Percentiles rank a stretch among this genome's conserved stretches.
Evolutionary conservation across 2,113 vertebrate genomes (phyloP).

Genomic region (Prunella himalayana): DNA sequence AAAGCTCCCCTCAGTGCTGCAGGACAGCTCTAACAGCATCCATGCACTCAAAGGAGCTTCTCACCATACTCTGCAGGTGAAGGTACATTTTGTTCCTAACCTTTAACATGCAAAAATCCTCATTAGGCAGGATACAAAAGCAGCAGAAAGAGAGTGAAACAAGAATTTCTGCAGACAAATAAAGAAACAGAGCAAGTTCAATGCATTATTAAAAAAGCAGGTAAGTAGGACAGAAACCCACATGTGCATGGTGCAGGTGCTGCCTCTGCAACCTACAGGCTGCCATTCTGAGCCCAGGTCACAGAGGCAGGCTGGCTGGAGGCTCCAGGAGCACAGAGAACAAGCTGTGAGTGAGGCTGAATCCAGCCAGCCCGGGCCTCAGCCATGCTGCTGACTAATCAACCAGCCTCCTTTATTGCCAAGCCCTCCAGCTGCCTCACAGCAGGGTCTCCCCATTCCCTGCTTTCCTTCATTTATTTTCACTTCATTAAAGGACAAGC

Average conservation of each 20-base stretch:
- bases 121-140: neutral
- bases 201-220: constrained; percentile 14
- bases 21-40: neutral
- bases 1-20: neutral
- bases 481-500: constrained; percentile 60
- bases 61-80: neutral
- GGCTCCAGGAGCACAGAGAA: neutral
- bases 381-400: neutral
- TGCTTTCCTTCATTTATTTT: constrained; percentile 61
- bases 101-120: constrained; percentile 19
- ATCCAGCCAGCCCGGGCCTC: neutral
- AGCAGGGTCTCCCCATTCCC: constrained; percentile 42
- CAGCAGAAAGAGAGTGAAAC: neutral
- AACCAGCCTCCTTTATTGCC: constrained; percentile 48
- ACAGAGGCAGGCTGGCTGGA: neutral
- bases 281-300: neutral
- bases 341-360: neutral
- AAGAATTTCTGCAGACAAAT: neutral
- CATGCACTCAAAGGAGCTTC: neutral
- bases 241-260: neutral
- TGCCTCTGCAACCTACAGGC: neutral
- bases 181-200: neutral
- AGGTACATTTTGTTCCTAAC: neutral
- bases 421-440: constrained; percentile 40
- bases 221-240: constrained; percentile 34